Evolutionary conservation across 2,888 invertebrate genomes (phyloP).

Genomic region (Lasioglossum calceatum): DNA sequence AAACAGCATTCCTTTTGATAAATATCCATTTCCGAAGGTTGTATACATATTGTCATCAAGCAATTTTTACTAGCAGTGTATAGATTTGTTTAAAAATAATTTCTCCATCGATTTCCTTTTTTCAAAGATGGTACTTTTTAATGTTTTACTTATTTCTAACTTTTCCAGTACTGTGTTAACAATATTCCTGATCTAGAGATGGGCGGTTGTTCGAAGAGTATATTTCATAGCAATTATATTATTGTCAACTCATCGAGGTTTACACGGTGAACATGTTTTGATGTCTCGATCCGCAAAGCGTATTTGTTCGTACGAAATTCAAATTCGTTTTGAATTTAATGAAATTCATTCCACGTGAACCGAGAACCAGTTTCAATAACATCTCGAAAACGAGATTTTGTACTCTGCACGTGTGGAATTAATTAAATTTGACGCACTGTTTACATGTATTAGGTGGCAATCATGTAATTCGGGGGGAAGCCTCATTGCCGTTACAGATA

Average conservation of each 20-base stretch:
- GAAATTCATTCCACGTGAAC: background rate
- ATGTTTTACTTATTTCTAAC: no score
- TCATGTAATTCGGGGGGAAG: background rate
- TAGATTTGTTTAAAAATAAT: no score
- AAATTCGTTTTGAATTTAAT: background rate
- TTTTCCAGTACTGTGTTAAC: background rate
- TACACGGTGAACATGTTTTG: background rate
- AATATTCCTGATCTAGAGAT: background rate
- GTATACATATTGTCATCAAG: background rate
- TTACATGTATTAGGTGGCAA: background rate
- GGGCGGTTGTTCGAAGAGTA: background rate
- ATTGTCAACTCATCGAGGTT: background rate
- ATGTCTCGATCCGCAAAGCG: background rate
- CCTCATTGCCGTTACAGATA: background rate
- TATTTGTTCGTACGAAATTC: slow-evolving; percentile 13
- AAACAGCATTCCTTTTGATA: background rate
- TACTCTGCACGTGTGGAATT: background rate
- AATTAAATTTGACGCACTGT: slow-evolving; percentile 9
- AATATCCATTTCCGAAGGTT: background rate
- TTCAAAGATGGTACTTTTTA: no score
- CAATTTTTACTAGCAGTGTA: no score
- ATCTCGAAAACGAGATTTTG: background rate
- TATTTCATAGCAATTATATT: background rate
- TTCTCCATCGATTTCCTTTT: no score
- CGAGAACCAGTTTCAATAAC: background rate